A percentile compares a stretch with the other conserved stretches of the same genome.
These are phyloP conservation scores for Aphidius colemani DNA, from an alignment of 2,888 invertebrate species.

Conservation along the genomic window DNA sequence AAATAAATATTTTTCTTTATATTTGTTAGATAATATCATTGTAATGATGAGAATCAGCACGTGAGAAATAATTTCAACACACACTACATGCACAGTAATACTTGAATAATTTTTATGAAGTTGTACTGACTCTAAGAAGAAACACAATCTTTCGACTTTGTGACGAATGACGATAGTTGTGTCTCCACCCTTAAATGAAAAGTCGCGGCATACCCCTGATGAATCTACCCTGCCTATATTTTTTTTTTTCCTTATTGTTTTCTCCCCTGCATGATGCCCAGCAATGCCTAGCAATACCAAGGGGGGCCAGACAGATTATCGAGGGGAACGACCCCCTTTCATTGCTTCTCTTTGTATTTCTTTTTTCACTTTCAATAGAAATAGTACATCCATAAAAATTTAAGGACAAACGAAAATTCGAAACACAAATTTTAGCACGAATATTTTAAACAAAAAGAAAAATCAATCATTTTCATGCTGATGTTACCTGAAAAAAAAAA, in stretches of 20 bases:
- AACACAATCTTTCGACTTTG: conserved; percentile 49
- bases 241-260: conserved; percentile 17
- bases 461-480: too few species aligned
- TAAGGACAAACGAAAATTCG: too few species aligned
- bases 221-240: conserved; percentile 28
- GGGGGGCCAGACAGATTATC: conserved; percentile 1
- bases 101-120: not conserved
- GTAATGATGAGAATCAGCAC: not conserved
- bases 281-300: not conserved
- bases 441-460: too few species aligned
- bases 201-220: conserved; percentile 33
- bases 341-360: not conserved
- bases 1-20: conserved; percentile 2
- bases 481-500: too few species aligned
- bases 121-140: conserved; percentile 39
- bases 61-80: not conserved
- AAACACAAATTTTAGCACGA: too few species aligned
- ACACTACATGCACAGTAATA: not conserved
- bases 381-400: too few species aligned
- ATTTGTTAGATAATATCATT: not conserved
- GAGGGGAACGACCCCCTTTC: not conserved
- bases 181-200: conserved; percentile 45
- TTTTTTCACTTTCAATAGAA: too few species aligned
- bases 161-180: conserved; percentile 31
- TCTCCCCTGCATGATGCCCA: conserved; percentile 21